Evolutionary conservation across 2,797 vertebrate genomes (phyloP).

Genomic region (Emys orbicularis): DNA sequence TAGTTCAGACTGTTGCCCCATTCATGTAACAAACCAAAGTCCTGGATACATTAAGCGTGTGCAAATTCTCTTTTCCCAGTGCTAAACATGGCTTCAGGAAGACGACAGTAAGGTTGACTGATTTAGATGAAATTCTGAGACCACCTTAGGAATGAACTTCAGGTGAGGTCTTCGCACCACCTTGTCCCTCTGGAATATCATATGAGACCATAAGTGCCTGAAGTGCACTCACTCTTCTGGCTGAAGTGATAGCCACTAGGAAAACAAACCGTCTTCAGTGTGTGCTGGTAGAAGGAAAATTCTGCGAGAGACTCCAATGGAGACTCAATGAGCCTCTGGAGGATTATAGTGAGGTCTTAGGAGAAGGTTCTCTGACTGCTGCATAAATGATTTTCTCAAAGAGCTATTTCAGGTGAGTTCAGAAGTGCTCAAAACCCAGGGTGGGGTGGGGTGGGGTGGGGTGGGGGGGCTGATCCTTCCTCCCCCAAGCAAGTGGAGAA

Average conservation of each 20-base stretch:
- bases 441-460: fast-evolving
- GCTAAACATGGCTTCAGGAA: not conserved
- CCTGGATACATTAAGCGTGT: not conserved
- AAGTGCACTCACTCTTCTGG: not conserved
- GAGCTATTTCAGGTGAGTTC: no score
- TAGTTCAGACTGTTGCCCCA: not conserved
- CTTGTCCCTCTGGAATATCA: no score
- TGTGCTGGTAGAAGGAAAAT: not conserved
- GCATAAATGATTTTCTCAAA: no score
- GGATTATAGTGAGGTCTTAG: not conserved
- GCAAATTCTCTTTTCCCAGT: not conserved
- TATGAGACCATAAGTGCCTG: no score
- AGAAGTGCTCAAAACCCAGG: no score
- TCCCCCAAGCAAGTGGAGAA: no score
- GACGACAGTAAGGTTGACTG: not conserved
- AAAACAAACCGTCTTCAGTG: not conserved
- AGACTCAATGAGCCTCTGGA: not conserved
- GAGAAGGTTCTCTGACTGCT: no score
- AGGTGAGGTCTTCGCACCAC: no score
- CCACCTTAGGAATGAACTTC: not conserved
- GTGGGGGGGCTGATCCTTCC: no score
- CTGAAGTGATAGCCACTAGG: not conserved
- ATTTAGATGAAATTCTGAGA: not conserved
- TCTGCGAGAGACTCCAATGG: not conserved
- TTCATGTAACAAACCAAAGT: not conserved